Base-by-base conservation (phyloP, 1,140 invertebrate genomes). In the Ruditapes philippinarum region DNA sequence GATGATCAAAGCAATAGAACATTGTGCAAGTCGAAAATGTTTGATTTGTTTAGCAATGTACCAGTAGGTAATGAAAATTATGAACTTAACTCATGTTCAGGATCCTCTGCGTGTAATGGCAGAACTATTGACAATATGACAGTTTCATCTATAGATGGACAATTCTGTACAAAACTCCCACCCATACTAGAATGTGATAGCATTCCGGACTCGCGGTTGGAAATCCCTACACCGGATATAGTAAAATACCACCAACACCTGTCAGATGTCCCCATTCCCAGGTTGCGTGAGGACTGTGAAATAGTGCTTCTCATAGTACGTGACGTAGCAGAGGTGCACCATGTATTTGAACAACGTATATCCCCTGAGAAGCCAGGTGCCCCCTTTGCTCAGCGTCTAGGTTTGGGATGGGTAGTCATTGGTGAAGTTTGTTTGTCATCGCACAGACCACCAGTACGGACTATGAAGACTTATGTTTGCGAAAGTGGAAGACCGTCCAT, bases 241-340 rank as follows among this genome's bases (percentile, higher is more conserved):
- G 88, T 31, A 14, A 22, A 5, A 49, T 31, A 60, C 28, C 62
- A 68, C 36, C 28, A 70, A 33, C 90, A 91, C 36, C 51, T 91
- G 19, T 49, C 31, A 40, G 57, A 45, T 33, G 51, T 84, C 19
- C 57, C 83, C n/a, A 83, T 88, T 11, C 57, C 79, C 1, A 51
- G 36, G 19, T 2, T 91, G 31, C 78, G 88, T 31, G 0, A 65
- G 0, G 57, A 81, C 14, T 28, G 49, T 9, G 17, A 88, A 9
- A 91, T 90, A 5, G 45, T 60, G 12, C 45, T 90, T 0, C 45
- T 91, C 17, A 79, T 87, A 36, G 90, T 82, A 0, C 57, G 81
- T 28, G 90, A 91, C 80, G 14, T 91, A 1, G 19, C 83, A 31
- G 51, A 68, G 51, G 88, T 62, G 12, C 88, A 89, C 78, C 78